Evolutionary conservation across 2,888 invertebrate genomes (phyloP).

Genomic region (Hypomecis atomaria): DNA sequence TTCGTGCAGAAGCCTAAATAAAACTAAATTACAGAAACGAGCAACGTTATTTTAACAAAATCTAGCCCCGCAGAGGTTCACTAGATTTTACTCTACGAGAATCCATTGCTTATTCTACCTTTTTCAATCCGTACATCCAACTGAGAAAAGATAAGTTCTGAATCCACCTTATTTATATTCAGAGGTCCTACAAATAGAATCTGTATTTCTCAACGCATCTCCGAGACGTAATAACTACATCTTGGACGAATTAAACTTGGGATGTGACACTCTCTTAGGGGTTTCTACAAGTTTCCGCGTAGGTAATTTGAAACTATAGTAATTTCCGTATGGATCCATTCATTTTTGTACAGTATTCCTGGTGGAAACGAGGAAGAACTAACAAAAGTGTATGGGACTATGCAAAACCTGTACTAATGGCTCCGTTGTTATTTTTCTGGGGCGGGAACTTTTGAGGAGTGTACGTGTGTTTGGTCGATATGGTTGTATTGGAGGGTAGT

Average conservation of each 20-base stretch:
- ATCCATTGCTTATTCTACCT: conserved; percentile 15
- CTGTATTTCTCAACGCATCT: conserved; percentile 46
- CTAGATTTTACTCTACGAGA: background rate
- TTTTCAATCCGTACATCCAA: conserved; percentile 25
- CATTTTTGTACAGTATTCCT: no score
- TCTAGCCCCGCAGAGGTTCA: background rate
- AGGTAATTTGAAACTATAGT: no score
- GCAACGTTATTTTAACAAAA: background rate
- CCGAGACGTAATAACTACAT: conserved; percentile 54
- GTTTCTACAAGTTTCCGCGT: no score
- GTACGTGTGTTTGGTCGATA: no score
- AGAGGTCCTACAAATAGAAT: conserved; percentile 51
- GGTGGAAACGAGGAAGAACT: no score
- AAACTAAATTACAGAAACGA: background rate
- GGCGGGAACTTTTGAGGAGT: no score
- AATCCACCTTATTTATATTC: conserved; percentile 53
- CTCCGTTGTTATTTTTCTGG: no score
- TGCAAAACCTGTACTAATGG: no score
- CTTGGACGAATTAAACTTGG: conserved; percentile 5
- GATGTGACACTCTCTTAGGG: background rate
- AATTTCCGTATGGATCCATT: no score
- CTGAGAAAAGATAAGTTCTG: conserved; percentile 36
- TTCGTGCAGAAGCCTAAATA: background rate
- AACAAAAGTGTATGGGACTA: no score
- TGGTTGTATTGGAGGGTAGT: no score